These are phyloP conservation scores for Neosilurus hyrtlii DNA, from an alignment of 2,797 vertebrate species.

Conservation along the genomic window DNA sequence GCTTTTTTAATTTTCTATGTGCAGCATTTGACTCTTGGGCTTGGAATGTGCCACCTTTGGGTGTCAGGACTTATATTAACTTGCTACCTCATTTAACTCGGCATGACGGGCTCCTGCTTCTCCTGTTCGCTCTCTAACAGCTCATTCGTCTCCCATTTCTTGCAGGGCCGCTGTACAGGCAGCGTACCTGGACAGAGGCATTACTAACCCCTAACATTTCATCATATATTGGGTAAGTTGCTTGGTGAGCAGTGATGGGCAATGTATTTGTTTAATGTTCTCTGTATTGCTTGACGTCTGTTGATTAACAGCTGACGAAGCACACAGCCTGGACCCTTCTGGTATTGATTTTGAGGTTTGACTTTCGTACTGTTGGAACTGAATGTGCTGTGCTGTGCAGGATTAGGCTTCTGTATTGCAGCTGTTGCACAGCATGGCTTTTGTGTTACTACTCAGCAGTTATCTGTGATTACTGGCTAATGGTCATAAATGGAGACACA, in stretches of 20 bases:
- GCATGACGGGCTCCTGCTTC: constrained; percentile 54
- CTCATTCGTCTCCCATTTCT: constrained; percentile 38
- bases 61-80: constrained; percentile 57
- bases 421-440: constrained; percentile 15
- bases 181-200: constrained; percentile 36
- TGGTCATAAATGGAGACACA: not conserved
- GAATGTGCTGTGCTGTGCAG: not conserved
- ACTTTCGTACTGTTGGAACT: not conserved
- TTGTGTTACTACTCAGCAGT: constrained; percentile 5
- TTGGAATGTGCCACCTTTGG: constrained; percentile 70
- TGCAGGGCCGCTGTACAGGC: constrained; percentile 52
- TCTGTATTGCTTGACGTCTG: not conserved
- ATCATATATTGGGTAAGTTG: constrained; percentile 50
- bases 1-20: constrained; percentile 54
- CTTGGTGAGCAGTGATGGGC: not conserved
- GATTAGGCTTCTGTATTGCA: constrained; percentile 7
- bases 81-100: constrained; percentile 31
- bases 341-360: not conserved
- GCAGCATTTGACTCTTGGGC: constrained; percentile 66
- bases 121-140: constrained; percentile 35
- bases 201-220: constrained; percentile 50
- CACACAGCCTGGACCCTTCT: not conserved
- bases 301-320: not conserved
- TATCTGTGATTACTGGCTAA: not conserved
- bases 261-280: not conserved